Conservation (phyloP, 64 coral and sea anemone species). For the Stylophora pistillata region DNA sequence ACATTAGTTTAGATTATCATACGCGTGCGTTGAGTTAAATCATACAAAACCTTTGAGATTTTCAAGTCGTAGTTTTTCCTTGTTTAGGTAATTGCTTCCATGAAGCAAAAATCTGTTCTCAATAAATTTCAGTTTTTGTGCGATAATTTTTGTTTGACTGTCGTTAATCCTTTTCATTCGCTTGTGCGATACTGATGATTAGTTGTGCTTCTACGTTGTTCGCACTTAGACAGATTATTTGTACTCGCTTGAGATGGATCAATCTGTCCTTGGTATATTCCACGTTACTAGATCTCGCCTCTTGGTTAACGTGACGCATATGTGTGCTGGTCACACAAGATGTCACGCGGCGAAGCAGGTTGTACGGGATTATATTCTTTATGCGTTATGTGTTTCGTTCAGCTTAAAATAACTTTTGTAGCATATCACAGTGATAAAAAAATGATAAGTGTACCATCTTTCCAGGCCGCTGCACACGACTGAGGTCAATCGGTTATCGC, state of each 20-base stretch:
- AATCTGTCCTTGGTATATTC: too few relatives aligned
- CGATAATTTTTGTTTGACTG: neutral
- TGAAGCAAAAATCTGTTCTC: neutral
- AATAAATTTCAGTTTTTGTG: neutral
- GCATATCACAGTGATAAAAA: too few relatives aligned
- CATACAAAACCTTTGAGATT: neutral
- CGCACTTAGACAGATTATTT: too few relatives aligned
- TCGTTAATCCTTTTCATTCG: too few relatives aligned
- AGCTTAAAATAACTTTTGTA: too few relatives aligned
- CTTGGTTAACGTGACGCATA: neutral
- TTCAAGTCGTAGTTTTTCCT: neutral
- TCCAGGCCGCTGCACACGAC: too few relatives aligned
- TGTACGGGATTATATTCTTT: neutral
- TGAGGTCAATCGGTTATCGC: too few relatives aligned
- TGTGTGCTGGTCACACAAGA: conserved; percentile 37
- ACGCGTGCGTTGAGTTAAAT: neutral
- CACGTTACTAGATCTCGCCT: neutral
- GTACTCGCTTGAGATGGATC: too few relatives aligned
- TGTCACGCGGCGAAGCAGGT: neutral
- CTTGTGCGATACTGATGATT: too few relatives aligned
- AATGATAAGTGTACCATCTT: too few relatives aligned
- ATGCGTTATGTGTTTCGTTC: too few relatives aligned
- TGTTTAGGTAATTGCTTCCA: neutral
- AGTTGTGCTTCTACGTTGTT: too few relatives aligned
- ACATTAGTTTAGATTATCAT: neutral